These are phyloP conservation scores for Muscicapa adusta DNA, from an alignment of 2,113 vertebrate species.

Conservation along the genomic window DNA sequence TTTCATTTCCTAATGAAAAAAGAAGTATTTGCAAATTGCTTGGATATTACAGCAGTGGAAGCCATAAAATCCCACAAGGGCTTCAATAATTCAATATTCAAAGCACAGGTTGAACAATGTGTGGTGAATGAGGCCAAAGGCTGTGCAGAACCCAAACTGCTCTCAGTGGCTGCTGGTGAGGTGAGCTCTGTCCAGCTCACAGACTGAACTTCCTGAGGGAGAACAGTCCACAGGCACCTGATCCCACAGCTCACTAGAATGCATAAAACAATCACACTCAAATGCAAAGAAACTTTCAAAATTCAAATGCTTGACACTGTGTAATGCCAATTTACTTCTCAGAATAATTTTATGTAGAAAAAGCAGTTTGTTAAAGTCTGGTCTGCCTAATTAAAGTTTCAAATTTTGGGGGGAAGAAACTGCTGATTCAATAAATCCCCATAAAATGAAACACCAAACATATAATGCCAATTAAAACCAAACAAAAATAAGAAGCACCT, in stretches of 20 bases:
- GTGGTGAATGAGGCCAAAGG: neutral
- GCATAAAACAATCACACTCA: neutral
- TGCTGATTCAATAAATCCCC: neutral
- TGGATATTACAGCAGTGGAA: neutral
- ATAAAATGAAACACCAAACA: neutral
- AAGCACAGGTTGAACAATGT: conserved; percentile 7
- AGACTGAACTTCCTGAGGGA: neutral
- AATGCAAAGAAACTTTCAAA: neutral
- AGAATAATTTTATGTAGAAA: neutral
- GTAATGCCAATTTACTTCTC: neutral
- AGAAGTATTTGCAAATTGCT: neutral
- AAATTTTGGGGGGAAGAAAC: neutral
- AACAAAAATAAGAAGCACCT: neutral
- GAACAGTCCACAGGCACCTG: neutral
- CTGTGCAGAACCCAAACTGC: neutral
- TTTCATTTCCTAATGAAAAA: neutral
- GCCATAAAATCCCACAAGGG: neutral
- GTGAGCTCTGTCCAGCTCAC: neutral
- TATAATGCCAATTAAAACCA: neutral
- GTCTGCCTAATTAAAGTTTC: neutral
- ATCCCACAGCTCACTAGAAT: neutral
- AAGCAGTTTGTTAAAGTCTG: neutral
- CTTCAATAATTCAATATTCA: neutral
- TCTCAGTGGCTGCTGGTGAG: neutral
- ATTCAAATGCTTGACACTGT: neutral